Evolutionary conservation across 2,797 vertebrate genomes (phyloP).

Genomic region (Syngnathus rostellatus): DNA sequence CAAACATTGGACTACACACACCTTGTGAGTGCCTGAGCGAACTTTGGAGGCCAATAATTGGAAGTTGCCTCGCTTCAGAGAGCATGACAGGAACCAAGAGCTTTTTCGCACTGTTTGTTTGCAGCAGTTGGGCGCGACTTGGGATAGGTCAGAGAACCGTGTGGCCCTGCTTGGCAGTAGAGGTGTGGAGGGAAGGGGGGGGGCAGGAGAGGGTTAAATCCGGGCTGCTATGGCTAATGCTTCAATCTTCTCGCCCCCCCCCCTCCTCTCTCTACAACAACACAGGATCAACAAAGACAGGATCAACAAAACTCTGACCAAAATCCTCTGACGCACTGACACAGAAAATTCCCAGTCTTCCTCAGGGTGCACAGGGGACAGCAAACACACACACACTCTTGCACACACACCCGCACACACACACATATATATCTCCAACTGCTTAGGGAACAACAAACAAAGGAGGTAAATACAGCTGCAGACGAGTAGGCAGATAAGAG

Average conservation of each 20-base stretch:
- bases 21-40: constrained; percentile 57
- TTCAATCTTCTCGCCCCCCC: constrained; percentile 67
- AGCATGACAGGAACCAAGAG: constrained; percentile 66
- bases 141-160: constrained; percentile 48
- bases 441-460: constrained; percentile 72
- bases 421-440: constrained; percentile 48
- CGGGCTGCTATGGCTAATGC: constrained; percentile 76
- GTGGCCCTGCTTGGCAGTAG: constrained; percentile 34
- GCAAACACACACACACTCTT: constrained; percentile 60
- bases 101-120: constrained; percentile 46
- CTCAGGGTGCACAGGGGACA: constrained; percentile 78
- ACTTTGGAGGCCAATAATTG: constrained; percentile 69
- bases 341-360: constrained; percentile 89
- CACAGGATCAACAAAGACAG: constrained; percentile 79
- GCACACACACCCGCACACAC: constrained; percentile 35
- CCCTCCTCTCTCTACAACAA: constrained; percentile 71
- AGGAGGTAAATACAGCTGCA: constrained; percentile 87
- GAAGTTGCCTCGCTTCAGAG: constrained; percentile 73
- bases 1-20: constrained; percentile 57
- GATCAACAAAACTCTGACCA: constrained; percentile 84
- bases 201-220: constrained; percentile 68
- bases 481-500: constrained; percentile 75
- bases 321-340: constrained; percentile 90
- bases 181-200: constrained; percentile 12
- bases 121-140: constrained; percentile 38